Evolutionary conservation across 2,888 invertebrate species (phyloP).

Genomic region (Tuberolachnus salignus): DNA sequence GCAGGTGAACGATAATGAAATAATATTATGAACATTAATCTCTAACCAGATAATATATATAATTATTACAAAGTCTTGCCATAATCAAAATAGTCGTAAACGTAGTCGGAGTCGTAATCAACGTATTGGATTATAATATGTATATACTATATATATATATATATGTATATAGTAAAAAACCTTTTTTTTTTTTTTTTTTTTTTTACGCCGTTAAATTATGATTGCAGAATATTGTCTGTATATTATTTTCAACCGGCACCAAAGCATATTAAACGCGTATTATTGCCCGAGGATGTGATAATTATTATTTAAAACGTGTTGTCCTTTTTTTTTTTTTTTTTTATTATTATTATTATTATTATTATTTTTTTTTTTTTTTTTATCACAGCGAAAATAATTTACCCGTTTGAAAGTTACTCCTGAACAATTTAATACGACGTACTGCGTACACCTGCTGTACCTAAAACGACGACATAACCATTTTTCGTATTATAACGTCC

Average conservation of each 20-base stretch:
- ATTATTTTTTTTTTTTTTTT: too few species aligned
- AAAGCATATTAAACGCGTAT: background rate
- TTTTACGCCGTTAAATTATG: too few species aligned
- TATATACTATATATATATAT: too few species aligned
- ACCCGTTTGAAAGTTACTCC: constrained; percentile 28
- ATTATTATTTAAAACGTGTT: constrained; percentile 12
- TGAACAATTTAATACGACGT: background rate
- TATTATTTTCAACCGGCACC: background rate
- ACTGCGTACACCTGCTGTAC: background rate
- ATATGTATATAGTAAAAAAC: background rate
- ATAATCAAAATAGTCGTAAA: too few species aligned
- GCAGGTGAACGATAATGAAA: constrained; percentile 19
- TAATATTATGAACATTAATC: background rate
- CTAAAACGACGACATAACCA: constrained; percentile 1
- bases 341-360: too few species aligned
- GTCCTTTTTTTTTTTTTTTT: too few species aligned
- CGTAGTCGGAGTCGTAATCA: too few species aligned
- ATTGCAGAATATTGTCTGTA: background rate
- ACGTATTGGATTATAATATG: too few species aligned
- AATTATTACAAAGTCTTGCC: too few species aligned
- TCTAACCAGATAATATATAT: background rate
- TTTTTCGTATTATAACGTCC: background rate
- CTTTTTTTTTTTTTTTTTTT: background rate
- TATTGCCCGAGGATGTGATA: background rate
- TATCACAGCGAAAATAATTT: background rate